Evolutionary conservation across 2,113 vertebrate genomes (phyloP).

Genomic region (Ibidorhyncha struthersii): DNA sequence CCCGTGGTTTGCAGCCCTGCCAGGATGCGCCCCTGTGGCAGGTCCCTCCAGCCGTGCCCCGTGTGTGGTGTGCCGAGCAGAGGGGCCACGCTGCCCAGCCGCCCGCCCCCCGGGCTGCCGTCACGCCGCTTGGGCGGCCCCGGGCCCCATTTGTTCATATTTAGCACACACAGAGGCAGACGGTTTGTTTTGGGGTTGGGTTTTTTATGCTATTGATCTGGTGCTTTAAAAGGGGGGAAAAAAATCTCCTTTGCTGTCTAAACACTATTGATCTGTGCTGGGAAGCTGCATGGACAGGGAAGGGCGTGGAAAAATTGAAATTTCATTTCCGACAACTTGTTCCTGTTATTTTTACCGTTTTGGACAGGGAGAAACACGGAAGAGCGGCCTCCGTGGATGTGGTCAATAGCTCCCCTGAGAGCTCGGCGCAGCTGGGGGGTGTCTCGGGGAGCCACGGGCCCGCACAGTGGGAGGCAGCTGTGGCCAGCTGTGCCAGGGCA

Average conservation of each 20-base stretch:
- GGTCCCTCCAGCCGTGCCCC: accelerated
- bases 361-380: constrained; percentile 72
- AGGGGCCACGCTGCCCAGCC: not conserved
- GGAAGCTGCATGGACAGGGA: constrained; percentile 82
- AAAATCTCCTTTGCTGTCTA: constrained; percentile 91
- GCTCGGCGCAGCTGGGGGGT: not conserved
- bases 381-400: constrained; percentile 66
- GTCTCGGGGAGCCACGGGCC: accelerated
- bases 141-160: constrained; percentile 74
- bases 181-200: not conserved
- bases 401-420: constrained; percentile 73
- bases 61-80: accelerated
- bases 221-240: constrained; percentile 76
- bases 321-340: constrained; percentile 92
- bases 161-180: constrained; percentile 82
- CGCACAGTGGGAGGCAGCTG: not conserved
- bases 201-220: constrained; percentile 83
- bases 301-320: constrained; percentile 91
- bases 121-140: not conserved
- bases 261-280: constrained; percentile 91
- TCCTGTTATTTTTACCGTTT: constrained; percentile 87
- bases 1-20: not conserved
- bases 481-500: not conserved
- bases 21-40: accelerated
- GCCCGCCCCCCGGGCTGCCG: accelerated